Conservation (phyloP, 1,140 invertebrate species). For the Idris sp. region DNA sequence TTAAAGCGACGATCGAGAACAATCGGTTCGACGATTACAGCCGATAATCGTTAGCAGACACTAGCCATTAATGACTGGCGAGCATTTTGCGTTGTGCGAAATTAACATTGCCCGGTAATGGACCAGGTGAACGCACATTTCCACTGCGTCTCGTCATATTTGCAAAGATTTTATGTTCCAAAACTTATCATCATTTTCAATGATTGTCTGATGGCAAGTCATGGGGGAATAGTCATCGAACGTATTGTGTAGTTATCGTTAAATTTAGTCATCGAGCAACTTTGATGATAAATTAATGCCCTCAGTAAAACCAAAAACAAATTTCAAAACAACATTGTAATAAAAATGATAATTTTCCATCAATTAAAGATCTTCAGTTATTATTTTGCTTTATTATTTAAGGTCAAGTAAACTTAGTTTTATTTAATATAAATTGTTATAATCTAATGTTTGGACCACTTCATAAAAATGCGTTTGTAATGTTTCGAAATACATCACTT, state of each 20-base stretch:
- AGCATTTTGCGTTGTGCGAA: conserved; percentile 72
- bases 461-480: no score
- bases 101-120: conserved; percentile 67
- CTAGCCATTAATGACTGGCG: conserved; percentile 75
- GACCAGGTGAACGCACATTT: conserved; percentile 49
- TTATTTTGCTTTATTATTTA: no score
- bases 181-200: conserved; percentile 49
- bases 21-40: conserved; percentile 77
- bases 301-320: no score
- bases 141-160: conserved; percentile 40
- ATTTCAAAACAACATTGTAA: no score
- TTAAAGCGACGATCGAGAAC: conserved; percentile 73
- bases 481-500: no score
- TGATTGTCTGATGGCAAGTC: conserved; percentile 36
- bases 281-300: not conserved
- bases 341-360: no score
- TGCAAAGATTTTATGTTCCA: conserved; percentile 53
- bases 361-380: no score
- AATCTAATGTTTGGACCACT: no score
- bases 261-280: conserved; percentile 1
- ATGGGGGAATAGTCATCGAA: conserved; percentile 43
- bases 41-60: conserved; percentile 77
- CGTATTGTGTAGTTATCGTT: conserved; percentile 22
- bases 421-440: no score
- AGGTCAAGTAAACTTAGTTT: no score